These are phyloP conservation scores for Chanos chanos DNA, from an alignment of 2,797 vertebrate species.

Conservation along the genomic window DNA sequence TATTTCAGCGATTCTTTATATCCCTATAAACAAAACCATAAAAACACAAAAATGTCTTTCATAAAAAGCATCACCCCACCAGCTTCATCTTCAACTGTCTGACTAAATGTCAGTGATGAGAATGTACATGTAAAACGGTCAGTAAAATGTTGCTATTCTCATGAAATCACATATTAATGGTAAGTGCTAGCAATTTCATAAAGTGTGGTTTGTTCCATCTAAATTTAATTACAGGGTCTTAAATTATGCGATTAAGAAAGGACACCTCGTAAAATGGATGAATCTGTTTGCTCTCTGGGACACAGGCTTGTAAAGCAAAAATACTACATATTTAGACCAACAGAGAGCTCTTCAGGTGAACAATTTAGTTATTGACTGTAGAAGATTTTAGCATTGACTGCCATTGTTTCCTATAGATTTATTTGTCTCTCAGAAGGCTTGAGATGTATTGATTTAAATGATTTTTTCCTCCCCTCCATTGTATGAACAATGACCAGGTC, in stretches of 20 bases:
- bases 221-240: constrained; percentile 27
- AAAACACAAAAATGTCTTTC: constrained; percentile 70
- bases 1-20: constrained; percentile 49
- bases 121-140: constrained; percentile 58
- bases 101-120: constrained; percentile 61
- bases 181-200: constrained; percentile 50
- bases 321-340: not conserved
- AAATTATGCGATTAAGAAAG: constrained; percentile 39
- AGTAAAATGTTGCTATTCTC: constrained; percentile 65
- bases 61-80: constrained; percentile 67
- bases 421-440: not conserved
- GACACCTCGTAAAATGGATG: constrained; percentile 11
- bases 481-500: not conserved
- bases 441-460: not conserved
- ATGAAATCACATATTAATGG: constrained; percentile 65
- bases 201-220: constrained; percentile 52
- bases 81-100: constrained; percentile 63
- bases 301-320: not conserved
- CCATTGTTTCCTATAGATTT: constrained; percentile 29
- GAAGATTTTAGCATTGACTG: constrained; percentile 5
- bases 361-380: too few relatives aligned
- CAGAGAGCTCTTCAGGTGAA: too few relatives aligned
- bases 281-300: not conserved
- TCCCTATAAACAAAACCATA: constrained; percentile 72
- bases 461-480: too few relatives aligned